phyloP scores from a whole-genome alignment of 2,113 vertebrate genomes.

The Lethenteron camtschaticum region DNA sequence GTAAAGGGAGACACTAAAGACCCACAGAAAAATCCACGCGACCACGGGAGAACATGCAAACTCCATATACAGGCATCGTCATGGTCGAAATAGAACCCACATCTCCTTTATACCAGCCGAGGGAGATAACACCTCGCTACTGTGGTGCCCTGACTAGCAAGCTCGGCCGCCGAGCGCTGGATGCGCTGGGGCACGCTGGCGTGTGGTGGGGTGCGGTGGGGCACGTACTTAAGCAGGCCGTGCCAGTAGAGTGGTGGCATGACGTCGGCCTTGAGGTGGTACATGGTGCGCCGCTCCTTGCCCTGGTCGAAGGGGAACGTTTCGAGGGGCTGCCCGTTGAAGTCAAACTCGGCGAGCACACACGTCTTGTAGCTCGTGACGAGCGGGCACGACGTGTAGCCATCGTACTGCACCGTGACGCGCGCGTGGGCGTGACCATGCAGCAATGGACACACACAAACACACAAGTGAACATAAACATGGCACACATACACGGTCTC shows the following conservation, averaged over 20 bases:
- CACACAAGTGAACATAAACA: too few species aligned
- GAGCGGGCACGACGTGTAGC: conserved; percentile 80
- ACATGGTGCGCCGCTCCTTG: conserved; percentile 63
- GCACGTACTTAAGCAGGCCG: conserved; percentile 48
- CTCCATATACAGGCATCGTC: not conserved
- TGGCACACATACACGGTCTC: too few species aligned
- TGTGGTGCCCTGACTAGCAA: not conserved
- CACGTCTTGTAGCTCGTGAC: conserved; percentile 68
- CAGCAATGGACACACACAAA: too few species aligned
- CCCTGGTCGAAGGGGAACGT: conserved; percentile 89
- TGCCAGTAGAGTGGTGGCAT: conserved; percentile 92
- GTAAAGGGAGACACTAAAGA: too few species aligned
- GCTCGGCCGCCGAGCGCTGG: not conserved
- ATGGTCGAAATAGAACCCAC: not conserved
- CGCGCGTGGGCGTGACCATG: not conserved
- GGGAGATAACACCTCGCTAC: not conserved
- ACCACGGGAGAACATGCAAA: not conserved
- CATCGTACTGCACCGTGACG: conserved; percentile 44
- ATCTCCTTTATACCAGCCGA: not conserved
- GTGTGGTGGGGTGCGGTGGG: rapidly evolving
- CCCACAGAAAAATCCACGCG: not conserved
- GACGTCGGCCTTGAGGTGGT: conserved; percentile 68
- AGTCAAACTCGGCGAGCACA: conserved; percentile 84
- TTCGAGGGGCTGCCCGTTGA: conserved; percentile 47
- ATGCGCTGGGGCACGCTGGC: not conserved